Base-by-base conservation (phyloP, 2,888 invertebrate species). In the Tineola bisselliella region DNA sequence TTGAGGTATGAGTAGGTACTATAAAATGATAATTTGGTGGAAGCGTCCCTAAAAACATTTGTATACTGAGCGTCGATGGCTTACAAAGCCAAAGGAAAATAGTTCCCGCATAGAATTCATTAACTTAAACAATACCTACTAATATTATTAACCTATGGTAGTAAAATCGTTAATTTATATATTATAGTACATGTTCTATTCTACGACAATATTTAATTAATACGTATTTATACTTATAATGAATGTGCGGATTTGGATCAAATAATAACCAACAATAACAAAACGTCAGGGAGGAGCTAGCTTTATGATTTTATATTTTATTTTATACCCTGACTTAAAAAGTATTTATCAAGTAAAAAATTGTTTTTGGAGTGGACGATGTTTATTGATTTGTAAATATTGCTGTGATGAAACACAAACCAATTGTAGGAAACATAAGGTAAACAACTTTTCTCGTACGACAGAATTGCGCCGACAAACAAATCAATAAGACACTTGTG, bases 151-250 rank as follows among this genome's bases (percentile, higher is more conserved):
- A 58, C 58, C 58, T 58, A 58, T 58, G 62, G 61, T 62, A 62
- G 77, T 82, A 84, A 83, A 84, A 84, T 84, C 83, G 82, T 78
- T 79, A 77, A 73, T 70, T 68, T 70, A 70, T 70, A 71, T 71
- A 74, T 76, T 81, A 82, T 71, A 74, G 76, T 81, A 82, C 84
- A 84, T 86, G 84, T 86, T 86, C 86, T 83, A 86, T 84, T 84
- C 84, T 84, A 84, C 84, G 86, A 86, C 84, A 78, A 74, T 62
- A 54, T 64, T 48, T 58, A 48, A 48, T 48, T 17, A 38, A 38
- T 38, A 38, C 19, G 17, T 52, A 18, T 52, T 8, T 52, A 30
- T 30, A 13, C 19, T 56, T 30, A 56, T 19, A 30, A 30, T 56
- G 25, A 56, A 19, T 56, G 31, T 56, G 56, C 25, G 25, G n/a